Base-by-base conservation (phyloP, 2,113 vertebrate genomes). In the Bufo gargarizans region DNA sequence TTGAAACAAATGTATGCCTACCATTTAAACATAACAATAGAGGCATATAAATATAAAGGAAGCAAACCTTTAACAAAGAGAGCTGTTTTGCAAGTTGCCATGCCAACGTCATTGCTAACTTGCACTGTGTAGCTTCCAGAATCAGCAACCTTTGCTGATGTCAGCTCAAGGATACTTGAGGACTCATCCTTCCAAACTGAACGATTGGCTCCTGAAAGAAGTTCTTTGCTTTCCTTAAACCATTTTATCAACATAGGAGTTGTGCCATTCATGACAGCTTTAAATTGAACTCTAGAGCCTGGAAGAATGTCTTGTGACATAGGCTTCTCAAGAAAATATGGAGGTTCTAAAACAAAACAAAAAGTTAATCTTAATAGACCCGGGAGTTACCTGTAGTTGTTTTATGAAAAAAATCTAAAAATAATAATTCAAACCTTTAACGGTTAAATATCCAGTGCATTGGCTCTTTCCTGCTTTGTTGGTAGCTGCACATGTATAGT, bases 31-130 rank as follows among this genome's bases (percentile, higher is more conserved):
- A 3, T 72, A 67, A 83, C 19, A 58, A 77, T 9, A 80, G 8
- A 19, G 9, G 6, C 17, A 50, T 80, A 89, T 13, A 47, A 2
- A 72, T 86, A 80, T 59, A 58, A 84, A 90, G 43, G 13, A 88
- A 81, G 91, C 93, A 90, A 92, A 99, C 98, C 98, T 99, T 99
- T 99, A 33, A 99, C 98, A 94, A 98, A 99, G 63, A 99, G 94
- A 4, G 94, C 87, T 56, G 95, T 91, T 93, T 97, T 97, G 90
- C 96, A 97, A 82, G 96, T 96, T 69, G 96, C 92, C 13, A 93
- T 95, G 58, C 99, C 99, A 83, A 99, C 98, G n/a, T 98, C 97
- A 85, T 99, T 99, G 92, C 95, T 96, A 84, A 99, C 94, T 87
- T 99, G 97, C 92, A 98, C 99, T 88, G 95, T 94, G 90, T 98